These are phyloP conservation scores for Plutella xylostella DNA, from an alignment of 2,888 invertebrate genomes.

Conservation along the genomic window DNA sequence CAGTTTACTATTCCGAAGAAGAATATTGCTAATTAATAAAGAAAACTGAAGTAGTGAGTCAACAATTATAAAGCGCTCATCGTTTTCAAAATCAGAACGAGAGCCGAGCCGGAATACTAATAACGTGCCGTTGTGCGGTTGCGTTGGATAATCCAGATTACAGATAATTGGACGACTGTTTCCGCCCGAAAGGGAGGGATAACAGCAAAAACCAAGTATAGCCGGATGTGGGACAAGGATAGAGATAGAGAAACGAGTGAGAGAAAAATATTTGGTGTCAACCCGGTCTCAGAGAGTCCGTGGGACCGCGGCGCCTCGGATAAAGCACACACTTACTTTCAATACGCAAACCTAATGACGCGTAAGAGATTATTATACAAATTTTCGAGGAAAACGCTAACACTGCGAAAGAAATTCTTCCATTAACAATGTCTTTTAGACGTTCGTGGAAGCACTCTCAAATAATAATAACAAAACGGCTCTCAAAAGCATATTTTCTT, in stretches of 20 bases:
- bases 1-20: too few relatives aligned
- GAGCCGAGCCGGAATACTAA: not conserved
- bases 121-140: slow-evolving; percentile 29
- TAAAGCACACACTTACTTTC: slow-evolving; percentile 8
- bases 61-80: too few relatives aligned
- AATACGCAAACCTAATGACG: slow-evolving; percentile 17
- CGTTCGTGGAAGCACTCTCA: not conserved
- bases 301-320: not conserved
- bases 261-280: too few relatives aligned
- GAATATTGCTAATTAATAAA: too few relatives aligned
- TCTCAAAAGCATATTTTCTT: too few relatives aligned
- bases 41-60: too few relatives aligned
- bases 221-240: not conserved
- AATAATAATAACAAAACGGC: too few relatives aligned
- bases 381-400: slow-evolving; percentile 7
- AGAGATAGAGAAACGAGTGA: slow-evolving; percentile 4
- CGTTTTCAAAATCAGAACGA: not conserved
- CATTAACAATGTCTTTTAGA: too few relatives aligned
- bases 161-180: slow-evolving; percentile 28
- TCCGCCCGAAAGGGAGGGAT: slow-evolving; percentile 2
- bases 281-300: not conserved
- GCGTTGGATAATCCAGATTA: slow-evolving; percentile 51
- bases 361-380: slow-evolving; percentile 16
- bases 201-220: slow-evolving; percentile 7
- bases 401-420: slow-evolving; percentile 10